Evolutionary conservation across 2,888 invertebrate genomes (phyloP), one percentile per base, ranked within the genome.

Genomic region (Anodontia alba): DNA sequence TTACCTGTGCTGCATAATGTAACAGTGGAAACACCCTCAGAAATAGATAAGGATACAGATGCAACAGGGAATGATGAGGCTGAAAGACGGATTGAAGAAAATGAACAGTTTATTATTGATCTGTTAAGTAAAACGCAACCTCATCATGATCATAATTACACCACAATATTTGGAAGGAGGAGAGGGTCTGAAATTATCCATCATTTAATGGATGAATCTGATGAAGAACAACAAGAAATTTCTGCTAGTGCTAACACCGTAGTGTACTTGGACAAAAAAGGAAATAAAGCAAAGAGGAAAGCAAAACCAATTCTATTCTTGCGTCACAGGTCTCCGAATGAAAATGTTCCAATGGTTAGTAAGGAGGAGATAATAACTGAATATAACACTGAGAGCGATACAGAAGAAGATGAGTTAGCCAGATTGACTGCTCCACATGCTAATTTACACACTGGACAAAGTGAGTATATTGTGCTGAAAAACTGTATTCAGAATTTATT

Each of bases 141-240:
- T 0, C 89, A 89, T 78, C 90, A 90, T 76, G 93, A 93, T 76
- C 93, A 93, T 78, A 86, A 87, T 77, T 93, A 93, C 79, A 93
- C 93, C 7, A 91, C 91, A 7, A 89, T 92, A 51, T 91, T 91
- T 83, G 93, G 93, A 12, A 88, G 88, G 66, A 87, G 88, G 67
- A 83, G 75, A 68, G 84, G 86, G 46, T 79, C 88, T 43, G 88
- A 90, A 15, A 72, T 73, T 2, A 81, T 84, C 15, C 66, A 78
- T 42, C 72, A 85, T 69, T 66, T 83, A 49, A 36, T 83, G 10
- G 82, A 83, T 15, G 72, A 68, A 10, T 78, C 84, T 23, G 90
- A 88, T 54, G 79, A 86, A 69, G 69, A 69, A 43, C 7, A 36
- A 8, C 15, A 46, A 15, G 69, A 69, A 2, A 12, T n/a, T 15